These are phyloP conservation scores for Pheucticus melanocephalus DNA, from an alignment of 2,113 vertebrate species.

Conservation along the genomic window DNA sequence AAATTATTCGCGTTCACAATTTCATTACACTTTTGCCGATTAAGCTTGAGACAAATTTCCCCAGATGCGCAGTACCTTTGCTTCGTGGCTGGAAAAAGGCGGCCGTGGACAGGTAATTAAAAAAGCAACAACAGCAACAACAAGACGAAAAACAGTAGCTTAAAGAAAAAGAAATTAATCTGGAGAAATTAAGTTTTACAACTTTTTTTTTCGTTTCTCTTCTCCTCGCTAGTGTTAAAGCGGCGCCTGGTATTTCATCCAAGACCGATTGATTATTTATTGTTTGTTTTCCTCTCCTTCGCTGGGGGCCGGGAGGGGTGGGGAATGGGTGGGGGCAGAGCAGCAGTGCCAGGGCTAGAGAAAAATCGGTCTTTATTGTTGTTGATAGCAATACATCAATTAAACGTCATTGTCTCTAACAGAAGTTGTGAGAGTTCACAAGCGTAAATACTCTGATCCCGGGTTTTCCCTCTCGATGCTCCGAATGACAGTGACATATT, in stretches of 20 bases:
- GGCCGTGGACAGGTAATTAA: constrained; percentile 15
- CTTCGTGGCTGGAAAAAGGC: constrained; percentile 23
- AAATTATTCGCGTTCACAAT: constrained; percentile 36
- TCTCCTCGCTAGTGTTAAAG: constrained; percentile 4
- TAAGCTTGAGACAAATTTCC: constrained; percentile 3
- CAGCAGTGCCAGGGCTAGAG: constrained; percentile 49
- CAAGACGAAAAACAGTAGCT: constrained; percentile 14
- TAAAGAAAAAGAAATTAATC: constrained; percentile 24
- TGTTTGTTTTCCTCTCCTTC: constrained; percentile 74
- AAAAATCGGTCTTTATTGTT: constrained; percentile 72
- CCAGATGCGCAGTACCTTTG: constrained; percentile 33
- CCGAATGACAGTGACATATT: constrained; percentile 33
- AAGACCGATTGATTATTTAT: constrained; percentile 65
- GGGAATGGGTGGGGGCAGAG: constrained; percentile 56
- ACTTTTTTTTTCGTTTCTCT: constrained; percentile 67
- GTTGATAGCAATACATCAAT: constrained; percentile 73
- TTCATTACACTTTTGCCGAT: constrained; percentile 41
- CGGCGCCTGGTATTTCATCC: constrained; percentile 1
- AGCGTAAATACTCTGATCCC: constrained; percentile 7
- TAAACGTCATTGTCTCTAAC: constrained; percentile 68
- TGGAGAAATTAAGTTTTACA: constrained; percentile 57
- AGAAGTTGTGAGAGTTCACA: constrained; percentile 68
- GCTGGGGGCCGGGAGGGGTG: constrained; percentile 40
- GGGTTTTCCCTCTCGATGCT: not conserved
- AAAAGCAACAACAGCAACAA: not conserved